Evolutionary conservation across 2,113 vertebrate species (phyloP).

Genomic region (Rhegmatorhina hoffmannsi): DNA sequence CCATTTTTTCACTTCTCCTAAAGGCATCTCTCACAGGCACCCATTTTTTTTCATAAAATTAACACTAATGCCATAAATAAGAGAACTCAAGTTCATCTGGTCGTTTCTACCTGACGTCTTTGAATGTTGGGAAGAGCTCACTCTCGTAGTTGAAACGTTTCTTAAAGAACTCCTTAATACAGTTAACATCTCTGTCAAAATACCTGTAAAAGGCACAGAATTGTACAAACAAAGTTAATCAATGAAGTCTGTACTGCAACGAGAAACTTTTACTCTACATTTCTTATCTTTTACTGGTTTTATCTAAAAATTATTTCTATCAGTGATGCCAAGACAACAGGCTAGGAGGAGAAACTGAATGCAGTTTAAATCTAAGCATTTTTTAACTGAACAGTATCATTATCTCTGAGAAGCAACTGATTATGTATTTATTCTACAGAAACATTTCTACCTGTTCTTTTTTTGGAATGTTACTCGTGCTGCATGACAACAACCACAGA

Average conservation of each 20-base stretch:
- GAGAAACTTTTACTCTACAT: not conserved
- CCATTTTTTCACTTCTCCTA: not conserved
- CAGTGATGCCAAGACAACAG: not conserved
- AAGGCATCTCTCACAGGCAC: not conserved
- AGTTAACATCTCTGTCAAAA: constrained; percentile 97
- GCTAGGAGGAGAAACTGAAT: not conserved
- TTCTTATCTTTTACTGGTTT: not conserved
- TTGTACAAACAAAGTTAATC: not conserved
- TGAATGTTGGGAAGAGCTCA: constrained; percentile 90
- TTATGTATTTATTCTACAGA: not conserved
- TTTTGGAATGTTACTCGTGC: not conserved
- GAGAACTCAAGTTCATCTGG: not conserved
- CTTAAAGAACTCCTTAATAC: constrained; percentile 90
- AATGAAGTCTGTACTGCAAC: not conserved
- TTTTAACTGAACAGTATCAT: not conserved
- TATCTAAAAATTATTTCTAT: not conserved
- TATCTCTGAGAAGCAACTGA: not conserved
- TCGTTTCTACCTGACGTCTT: constrained; percentile 85
- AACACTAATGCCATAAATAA: not conserved
- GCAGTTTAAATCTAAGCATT: not conserved
- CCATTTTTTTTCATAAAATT: not conserved
- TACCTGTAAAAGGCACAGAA: constrained; percentile 80
- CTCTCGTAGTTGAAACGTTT: constrained; percentile 91
- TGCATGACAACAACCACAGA: not conserved
- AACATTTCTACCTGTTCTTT: not conserved